Evolutionary conservation across 2,113 vertebrate species (phyloP), one percentile per base, ranked within the genome.

Genomic region (Cyanoramphus novaezelandiae): DNA sequence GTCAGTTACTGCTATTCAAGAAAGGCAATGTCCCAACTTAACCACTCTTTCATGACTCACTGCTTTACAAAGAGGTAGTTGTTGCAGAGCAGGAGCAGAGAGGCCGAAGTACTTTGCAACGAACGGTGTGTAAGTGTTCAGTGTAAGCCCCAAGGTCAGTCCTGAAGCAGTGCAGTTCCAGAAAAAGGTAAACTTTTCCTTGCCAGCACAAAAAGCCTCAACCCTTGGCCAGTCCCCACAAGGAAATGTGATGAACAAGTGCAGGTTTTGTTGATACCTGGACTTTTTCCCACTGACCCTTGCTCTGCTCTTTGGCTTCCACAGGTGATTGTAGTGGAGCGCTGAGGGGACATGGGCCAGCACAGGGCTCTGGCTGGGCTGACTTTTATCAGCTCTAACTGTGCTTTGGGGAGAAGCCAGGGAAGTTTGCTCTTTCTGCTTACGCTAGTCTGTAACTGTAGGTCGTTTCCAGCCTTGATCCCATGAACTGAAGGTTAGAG

Each of bases 141-240:
- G 35, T 27, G 47, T 50, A 17, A 78, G 13, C 4, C 7, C 7
- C 21, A 11, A 37, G 57, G 46, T 33, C 5, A 3, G 21, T 70
- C 25, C 21, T 43, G 67, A 29, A 59, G 50, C 4, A 5, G 28
- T 67, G 74, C 15, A 20, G 28, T 49, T 5, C 7, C 3, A 7
- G 24, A n/a, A 47, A 50, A 41, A 46, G 5, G 23, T 18, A 37
- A 62, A 11, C 6, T 35, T 65, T 75, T 79, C 60, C 17, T 41
- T 35, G 11, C 20, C 9, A 1, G 4, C 17, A 19, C 62, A 65
- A 31, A 77, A 67, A 80, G 57, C 27, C 16, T 50, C 50, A 63
- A 11, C 6, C 17, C 4, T 59, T 60, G 23, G 19, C 35, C 19
- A 23, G 0, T 69, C 11, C 11, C 4, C 6, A 14, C 15, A 59